Conservation (phyloP, 2,797 vertebrate genomes). For the Cryptoblepharus egeriae region DNA sequence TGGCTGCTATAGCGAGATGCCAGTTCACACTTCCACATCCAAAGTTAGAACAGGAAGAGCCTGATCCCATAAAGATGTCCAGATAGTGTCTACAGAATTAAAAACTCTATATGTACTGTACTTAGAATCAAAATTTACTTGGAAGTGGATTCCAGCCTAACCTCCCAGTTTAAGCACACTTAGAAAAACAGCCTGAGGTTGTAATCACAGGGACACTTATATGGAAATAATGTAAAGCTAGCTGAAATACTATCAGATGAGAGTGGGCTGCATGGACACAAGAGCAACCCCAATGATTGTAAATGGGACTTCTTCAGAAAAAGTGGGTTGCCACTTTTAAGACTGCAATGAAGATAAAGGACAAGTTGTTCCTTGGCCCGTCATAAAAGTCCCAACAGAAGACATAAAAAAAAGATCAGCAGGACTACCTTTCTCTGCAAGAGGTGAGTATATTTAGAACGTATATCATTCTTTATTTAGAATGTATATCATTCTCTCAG, state of each 20-base stretch:
- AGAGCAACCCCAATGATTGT: background rate
- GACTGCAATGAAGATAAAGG: background rate
- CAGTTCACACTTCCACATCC: too few relatives aligned
- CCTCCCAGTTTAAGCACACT: background rate
- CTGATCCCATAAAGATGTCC: background rate
- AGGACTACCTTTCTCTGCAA: background rate
- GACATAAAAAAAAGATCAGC: background rate
- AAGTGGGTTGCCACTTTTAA: background rate
- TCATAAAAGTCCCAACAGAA: background rate
- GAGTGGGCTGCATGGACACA: background rate
- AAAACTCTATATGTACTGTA: too few relatives aligned
- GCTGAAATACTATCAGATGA: background rate
- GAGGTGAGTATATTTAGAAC: constrained; percentile 19
- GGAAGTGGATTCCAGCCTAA: background rate
- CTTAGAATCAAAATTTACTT: background rate
- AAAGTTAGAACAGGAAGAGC: background rate
- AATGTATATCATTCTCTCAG: background rate
- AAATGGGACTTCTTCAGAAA: background rate
- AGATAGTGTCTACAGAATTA: background rate
- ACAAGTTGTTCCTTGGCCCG: background rate
- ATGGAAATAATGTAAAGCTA: too few relatives aligned
- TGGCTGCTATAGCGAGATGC: too few relatives aligned
- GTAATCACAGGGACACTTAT: background rate
- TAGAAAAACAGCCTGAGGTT: background rate
- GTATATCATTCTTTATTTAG: constrained; percentile 15